A percentile compares a stretch with the other conserved stretches of the same genome.
These are phyloP conservation scores for Acrossocheilus wenchowensis DNA, from an alignment of 2,797 vertebrate species.

Conservation along the genomic window DNA sequence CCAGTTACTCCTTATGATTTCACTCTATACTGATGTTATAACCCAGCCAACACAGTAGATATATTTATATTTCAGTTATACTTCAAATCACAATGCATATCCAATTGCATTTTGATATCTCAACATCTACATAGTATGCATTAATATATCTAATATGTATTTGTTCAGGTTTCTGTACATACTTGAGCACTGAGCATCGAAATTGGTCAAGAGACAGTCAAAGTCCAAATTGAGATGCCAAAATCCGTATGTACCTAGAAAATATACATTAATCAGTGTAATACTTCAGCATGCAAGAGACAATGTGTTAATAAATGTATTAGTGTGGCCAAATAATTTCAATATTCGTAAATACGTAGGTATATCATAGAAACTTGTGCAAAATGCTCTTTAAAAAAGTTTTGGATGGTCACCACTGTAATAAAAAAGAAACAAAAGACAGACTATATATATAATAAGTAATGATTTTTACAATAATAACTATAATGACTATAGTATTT, in stretches of 20 bases:
- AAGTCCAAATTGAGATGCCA: neutral
- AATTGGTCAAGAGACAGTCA: neutral
- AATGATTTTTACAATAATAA: neutral
- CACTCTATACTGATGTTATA: neutral
- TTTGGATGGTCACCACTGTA: neutral
- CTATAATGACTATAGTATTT: neutral
- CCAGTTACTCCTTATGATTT: neutral
- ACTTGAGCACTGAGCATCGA: slow-evolving; percentile 31
- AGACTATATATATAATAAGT: neutral
- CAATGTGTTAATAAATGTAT: neutral
- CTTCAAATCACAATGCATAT: neutral
- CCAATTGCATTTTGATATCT: neutral
- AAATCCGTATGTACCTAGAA: neutral
- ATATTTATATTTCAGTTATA: neutral
- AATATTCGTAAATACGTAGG: neutral
- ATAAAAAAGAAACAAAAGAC: neutral
- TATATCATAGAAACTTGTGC: neutral
- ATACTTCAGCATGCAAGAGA: neutral
- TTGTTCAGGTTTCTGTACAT: neutral
- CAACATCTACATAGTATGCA: neutral
- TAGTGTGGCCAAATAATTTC: neutral
- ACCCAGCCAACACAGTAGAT: neutral
- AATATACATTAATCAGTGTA: neutral
- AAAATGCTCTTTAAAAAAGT: neutral
- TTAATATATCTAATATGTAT: neutral